Evolutionary conservation across 2,797 vertebrate species (phyloP), one percentile per base, ranked within the genome.

Genomic region (Vespertilio murinus): DNA sequence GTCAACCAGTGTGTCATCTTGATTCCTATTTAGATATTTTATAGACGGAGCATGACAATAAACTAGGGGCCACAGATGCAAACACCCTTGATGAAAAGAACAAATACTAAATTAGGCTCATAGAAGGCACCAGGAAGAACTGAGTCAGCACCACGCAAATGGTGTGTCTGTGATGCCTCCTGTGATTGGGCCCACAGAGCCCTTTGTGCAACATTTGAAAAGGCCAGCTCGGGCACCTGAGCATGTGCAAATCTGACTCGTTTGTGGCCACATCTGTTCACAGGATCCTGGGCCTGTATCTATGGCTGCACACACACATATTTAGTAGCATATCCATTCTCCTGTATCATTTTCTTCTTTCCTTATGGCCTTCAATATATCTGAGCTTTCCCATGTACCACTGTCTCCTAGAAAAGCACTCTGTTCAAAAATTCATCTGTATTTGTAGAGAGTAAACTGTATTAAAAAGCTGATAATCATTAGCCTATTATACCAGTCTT

Each of bases 231-330:
- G 33, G 3, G 82, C 56, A 35, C 79, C 45, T 47, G 12, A 86
- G 0, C 56, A 40, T 17, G 10, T 91, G 16, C 67, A 93, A 73
- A 82, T 33, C 0, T 64, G 56, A 74, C 56, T 73, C 0, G 1
- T 73, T 16, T 35, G 22, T 0, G 0, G 64, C 87, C 42, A 23
- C 0, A 1, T 88, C 85, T 88, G 25, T 64, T 90, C 85, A 18
- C 28, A 13, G 42, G 91, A 59, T 4, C 38, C 33, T 10, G 38
- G 1, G 0, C 61, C 80, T 49, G 0, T 2, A 13, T 20, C 70
- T 91, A 17, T 84, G 64, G 10, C 56, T 74, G 2, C 12, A 38
- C 80, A 25, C n/a, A 54, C 54, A 80, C 47, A 20, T 9, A 79
- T 16, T 52, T 30, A 77, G 5, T 18, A 22, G 30, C 16, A 11